Evolutionary conservation across 2,797 vertebrate species (phyloP).

Genomic region (Pygocentrus nattereri): DNA sequence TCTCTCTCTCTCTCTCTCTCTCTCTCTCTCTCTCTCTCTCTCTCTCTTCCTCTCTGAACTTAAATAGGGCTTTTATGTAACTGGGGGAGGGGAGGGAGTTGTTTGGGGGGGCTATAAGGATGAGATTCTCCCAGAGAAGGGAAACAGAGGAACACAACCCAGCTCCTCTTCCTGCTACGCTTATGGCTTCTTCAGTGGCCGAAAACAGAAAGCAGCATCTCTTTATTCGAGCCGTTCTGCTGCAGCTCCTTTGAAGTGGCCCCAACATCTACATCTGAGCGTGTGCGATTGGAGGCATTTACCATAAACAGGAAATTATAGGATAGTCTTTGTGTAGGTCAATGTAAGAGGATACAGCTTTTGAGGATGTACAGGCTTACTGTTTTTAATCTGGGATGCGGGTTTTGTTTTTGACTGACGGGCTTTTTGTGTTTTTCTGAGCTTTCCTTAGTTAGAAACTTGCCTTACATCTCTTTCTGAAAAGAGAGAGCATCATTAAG

Average conservation of each 20-base stretch:
- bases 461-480: background rate
- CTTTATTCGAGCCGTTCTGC: conserved; percentile 76
- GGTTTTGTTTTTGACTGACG: conserved; percentile 8
- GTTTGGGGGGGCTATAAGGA: conserved; percentile 66
- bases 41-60: conserved; percentile 45
- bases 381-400: background rate
- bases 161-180: conserved; percentile 75
- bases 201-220: conserved; percentile 72
- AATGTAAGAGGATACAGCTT: background rate
- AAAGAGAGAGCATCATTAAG: background rate
- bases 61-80: conserved; percentile 79
- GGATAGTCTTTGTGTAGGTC: background rate
- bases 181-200: conserved; percentile 72
- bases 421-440: background rate
- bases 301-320: conserved; percentile 37
- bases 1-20: conserved; percentile 60
- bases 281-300: background rate
- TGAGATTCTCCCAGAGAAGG: conserved; percentile 71
- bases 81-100: conserved; percentile 68
- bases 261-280: conserved; percentile 12
- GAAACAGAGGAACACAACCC: conserved; percentile 63
- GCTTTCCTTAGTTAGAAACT: background rate
- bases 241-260: conserved; percentile 76
- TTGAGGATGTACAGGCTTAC: background rate
- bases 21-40: conserved; percentile 30